Base-by-base conservation (phyloP, 2,797 vertebrate species). In the Balearica regulorum region DNA sequence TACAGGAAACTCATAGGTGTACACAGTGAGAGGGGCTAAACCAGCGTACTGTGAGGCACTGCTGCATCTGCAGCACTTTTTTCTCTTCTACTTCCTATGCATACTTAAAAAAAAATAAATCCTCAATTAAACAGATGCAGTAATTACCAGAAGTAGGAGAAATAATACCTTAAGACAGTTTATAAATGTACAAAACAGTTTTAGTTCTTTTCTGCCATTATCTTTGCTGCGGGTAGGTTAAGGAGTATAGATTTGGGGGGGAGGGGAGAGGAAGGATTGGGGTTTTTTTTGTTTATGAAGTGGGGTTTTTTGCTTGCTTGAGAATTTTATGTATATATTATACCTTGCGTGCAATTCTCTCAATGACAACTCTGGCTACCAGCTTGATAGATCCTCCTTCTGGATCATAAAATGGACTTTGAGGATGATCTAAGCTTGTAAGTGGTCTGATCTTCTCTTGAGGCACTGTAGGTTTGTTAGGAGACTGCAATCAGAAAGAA, bases 301-400 rank as follows among this genome's bases (percentile, higher is more conserved):
- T 41, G 7, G 4, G 5, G 1, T 14, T 51, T 88, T 62, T 64
- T 46, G 9, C n/a, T 84, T 65, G 33, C 37, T 82, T 60, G 41
- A 61, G 57, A 84, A 18, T 75, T 83, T 71, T 44, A 13, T 13
- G 8, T 15, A 11, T 25, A 9, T 16, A 7, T 3, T 22, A 29
- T 98, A 99, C 99, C 99, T 99, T 99, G 95, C 99, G 98, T 88
- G 99, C 99, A 19, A 99, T 99, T 96, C 99, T 99, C 93, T 99
- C 99, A 82, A 99, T 99, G 89, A 99, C 95, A 76, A 99, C 97
- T 97, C 99, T 98, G 91, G 99, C 99, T 83, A 99, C 99, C 76
- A 99, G 98, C 70, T 97, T 99, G 96, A 99, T 99, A 61, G 99
- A 99, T 2, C 99, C 99, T 44, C 99, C 99, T 94, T 99, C 99